Evolutionary conservation across 1,140 invertebrate species (phyloP), one percentile per base, ranked within the genome.

Genomic region (Arion vulgaris): DNA sequence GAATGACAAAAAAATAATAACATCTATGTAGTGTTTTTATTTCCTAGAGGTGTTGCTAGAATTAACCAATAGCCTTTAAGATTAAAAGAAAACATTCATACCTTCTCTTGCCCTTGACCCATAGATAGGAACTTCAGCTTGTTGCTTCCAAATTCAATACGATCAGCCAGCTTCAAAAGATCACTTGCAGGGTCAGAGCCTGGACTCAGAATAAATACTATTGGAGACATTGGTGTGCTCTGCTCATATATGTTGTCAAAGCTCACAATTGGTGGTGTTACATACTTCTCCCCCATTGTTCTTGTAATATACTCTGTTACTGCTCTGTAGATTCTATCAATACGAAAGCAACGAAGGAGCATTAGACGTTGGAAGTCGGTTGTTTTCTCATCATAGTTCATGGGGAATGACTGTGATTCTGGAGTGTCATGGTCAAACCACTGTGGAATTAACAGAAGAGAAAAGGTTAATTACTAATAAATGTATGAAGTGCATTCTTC

Each of bases 121-220:
- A 98, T 94, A 0, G 96, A 97, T 17, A 98, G 93, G 88, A 96
- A 96, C 88, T 95, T 95, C 85, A 98, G 95, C 87, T 95, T 95
- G 79, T 94, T 95, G 68, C 94, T 94, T 0, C 95, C 95, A 87
- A 94, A 95, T 32, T 95, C 95, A 92, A 94, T 82, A 92, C 92
- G 92, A 72, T 97, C 96, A 0, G 96, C 96, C 34, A 98, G 89
- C 92, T 97, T 97, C 93, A 96, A 95, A n/a, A 98, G 90, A 89
- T 98, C 96, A 71, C 94, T 94, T 0, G 96, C 96, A 34, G 96
- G 96, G 93, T 98, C 96, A 0, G 96, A 96, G 0, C 96, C 96
- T 17, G 96, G 95, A 88, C 96, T 97, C 36, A 97, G 92, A 80
- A 98, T 96, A 89, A 98, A 97, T 69, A 97, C 95, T 26, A 97